phyloP scores from a whole-genome alignment of 2,888 invertebrate genomes.

The Crossocerus cetratus region DNA sequence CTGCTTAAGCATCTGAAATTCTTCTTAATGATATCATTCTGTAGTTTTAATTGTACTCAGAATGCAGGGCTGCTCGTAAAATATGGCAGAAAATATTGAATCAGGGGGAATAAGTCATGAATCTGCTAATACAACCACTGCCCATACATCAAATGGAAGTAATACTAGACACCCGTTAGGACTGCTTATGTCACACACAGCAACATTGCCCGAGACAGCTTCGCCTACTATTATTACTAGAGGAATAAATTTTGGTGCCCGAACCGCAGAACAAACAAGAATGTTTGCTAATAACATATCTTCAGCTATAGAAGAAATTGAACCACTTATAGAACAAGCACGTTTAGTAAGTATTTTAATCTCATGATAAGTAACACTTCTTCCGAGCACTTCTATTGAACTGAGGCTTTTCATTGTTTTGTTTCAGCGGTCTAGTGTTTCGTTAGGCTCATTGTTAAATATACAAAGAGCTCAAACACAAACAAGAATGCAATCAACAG shows the following conservation, averaged over 20 bases:
- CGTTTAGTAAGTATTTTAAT: slow-evolving; percentile 76
- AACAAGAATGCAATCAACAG: slow-evolving; percentile 75
- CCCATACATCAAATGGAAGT: slow-evolving; percentile 10
- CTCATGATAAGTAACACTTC: neutral
- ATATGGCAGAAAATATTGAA: slow-evolving; percentile 30
- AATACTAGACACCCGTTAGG: slow-evolving; percentile 17
- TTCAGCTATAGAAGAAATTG: slow-evolving; percentile 81
- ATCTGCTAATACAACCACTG: slow-evolving; percentile 2
- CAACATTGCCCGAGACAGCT: slow-evolving; percentile 3
- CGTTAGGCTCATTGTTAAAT: slow-evolving; percentile 67
- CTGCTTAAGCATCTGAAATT: too few species aligned
- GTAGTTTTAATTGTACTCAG: too few species aligned
- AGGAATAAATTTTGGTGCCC: slow-evolving; percentile 43
- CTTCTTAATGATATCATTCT: too few species aligned
- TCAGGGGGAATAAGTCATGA: slow-evolving; percentile 9
- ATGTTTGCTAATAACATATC: slow-evolving; percentile 69
- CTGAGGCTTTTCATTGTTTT: slow-evolving; percentile 11
- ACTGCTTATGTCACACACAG: slow-evolving; percentile 26
- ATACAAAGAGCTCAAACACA: slow-evolving; percentile 73
- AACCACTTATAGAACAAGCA: slow-evolving; percentile 83
- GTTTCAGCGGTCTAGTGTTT: slow-evolving; percentile 62
- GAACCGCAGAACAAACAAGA: slow-evolving; percentile 49
- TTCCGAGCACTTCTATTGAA: neutral
- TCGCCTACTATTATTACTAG: slow-evolving; percentile 28
- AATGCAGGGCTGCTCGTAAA: neutral